Percentiles rank a stretch among this genome's conserved stretches.
Evolutionary conservation across 37 sponge, comb jelly and placozoan species (phyloP).

Genomic region (Mnemiopsis leidyi): DNA sequence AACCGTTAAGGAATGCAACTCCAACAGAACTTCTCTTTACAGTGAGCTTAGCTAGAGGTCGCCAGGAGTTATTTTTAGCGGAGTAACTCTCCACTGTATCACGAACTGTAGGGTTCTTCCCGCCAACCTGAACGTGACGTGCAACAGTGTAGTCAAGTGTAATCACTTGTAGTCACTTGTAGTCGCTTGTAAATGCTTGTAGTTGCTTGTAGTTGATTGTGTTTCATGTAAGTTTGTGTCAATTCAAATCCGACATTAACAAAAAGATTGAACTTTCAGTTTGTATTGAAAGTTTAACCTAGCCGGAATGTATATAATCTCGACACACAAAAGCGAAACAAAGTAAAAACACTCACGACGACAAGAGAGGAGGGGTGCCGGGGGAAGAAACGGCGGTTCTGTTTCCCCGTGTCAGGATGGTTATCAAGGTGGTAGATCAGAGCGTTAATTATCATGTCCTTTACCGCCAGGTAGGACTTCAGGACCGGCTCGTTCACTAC

Average conservation of each 20-base stretch:
- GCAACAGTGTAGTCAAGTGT: too few relatives aligned
- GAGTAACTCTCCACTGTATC: slow-evolving; percentile 54
- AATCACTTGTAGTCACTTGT: too few relatives aligned
- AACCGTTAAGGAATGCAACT: slow-evolving; percentile 73
- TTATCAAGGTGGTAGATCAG: background rate
- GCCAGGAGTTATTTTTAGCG: background rate
- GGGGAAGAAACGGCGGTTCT: background rate
- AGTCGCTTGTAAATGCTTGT: too few relatives aligned
- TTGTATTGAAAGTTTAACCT: too few relatives aligned
- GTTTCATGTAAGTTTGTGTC: too few relatives aligned
- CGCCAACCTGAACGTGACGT: slow-evolving; percentile 6
- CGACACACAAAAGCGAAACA: background rate
- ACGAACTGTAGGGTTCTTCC: slow-evolving; percentile 38
- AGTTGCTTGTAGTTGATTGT: too few relatives aligned
- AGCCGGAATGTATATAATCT: too few relatives aligned
- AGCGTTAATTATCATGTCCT: slow-evolving; percentile 17
- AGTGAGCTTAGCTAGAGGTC: slow-evolving; percentile 32
- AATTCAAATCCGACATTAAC: too few relatives aligned
- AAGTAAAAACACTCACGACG: background rate
- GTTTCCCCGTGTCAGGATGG: background rate
- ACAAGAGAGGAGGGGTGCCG: slow-evolving; percentile 39
- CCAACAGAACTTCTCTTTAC: slow-evolving; percentile 57
- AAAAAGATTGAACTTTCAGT: too few relatives aligned
- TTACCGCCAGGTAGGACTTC: background rate
- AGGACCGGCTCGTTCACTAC: slow-evolving; percentile 22